Evolutionary conservation across 2,113 vertebrate genomes (phyloP).

Genomic region (Axis porcinus): DNA sequence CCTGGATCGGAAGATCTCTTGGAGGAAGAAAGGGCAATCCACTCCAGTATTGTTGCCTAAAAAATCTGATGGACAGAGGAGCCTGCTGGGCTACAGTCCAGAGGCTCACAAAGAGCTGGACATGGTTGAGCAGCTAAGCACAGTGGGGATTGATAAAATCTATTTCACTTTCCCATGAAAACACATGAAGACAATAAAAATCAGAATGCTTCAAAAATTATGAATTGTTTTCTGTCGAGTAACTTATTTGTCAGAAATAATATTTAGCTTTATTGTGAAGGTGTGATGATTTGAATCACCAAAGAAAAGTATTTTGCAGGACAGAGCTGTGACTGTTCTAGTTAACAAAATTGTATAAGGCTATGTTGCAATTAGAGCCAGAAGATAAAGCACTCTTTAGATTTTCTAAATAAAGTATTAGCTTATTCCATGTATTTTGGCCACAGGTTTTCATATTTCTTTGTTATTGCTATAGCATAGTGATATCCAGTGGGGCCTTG

Average conservation of each 20-base stretch:
- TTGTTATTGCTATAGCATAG: neutral
- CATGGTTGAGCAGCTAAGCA: fast-evolving
- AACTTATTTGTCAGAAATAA: neutral
- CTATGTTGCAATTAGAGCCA: neutral
- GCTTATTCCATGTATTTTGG: neutral
- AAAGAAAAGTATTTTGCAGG: neutral
- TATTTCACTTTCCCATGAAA: neutral
- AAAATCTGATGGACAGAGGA: neutral
- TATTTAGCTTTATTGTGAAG: neutral
- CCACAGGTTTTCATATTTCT: neutral
- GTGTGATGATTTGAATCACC: neutral
- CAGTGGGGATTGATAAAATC: neutral
- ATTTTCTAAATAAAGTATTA: neutral
- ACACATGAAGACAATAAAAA: neutral
- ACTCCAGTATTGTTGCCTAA: neutral
- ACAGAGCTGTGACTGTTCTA: neutral
- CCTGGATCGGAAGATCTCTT: neutral
- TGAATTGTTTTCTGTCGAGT: neutral
- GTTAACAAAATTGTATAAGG: neutral
- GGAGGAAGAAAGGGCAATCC: neutral
- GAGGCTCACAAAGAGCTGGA: neutral
- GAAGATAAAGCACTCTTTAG: neutral
- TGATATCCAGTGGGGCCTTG: neutral
- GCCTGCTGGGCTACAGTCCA: neutral
- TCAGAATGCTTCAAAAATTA: neutral